Base-by-base conservation (phyloP, 2,888 invertebrate species). In the Eilema griseolum region DNA sequence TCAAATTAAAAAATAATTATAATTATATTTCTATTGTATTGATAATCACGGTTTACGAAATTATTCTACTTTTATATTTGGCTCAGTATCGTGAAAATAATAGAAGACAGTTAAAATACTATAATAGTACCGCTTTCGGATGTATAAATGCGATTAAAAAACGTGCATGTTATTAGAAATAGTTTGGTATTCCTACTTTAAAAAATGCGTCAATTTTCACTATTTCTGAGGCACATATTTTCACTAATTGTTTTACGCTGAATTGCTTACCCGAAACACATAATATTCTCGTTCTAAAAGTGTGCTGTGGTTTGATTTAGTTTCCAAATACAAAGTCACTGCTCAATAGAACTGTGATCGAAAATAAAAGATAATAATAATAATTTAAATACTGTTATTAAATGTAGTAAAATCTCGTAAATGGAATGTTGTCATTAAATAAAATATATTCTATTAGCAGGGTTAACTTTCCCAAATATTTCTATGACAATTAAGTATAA, bases 261-360 rank as follows among this genome's bases (percentile, higher is more conserved):
- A 46, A 46, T 46, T 5, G 20, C n/a, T n/a, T n/a, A n/a, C 8
- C 52, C 8, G n/a, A 10, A n/a, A 52, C 1, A 52, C 28, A 41
- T 16, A 64, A n/a, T 70, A 52, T 11, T 63, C 2, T 3, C 10
- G 11, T 68, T 73, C 46, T 80, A 81, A 80, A 74, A 80, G 78
- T 81, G 63, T 77, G 68, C 75, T 81, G 63, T 77, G 68, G 70
- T 81, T 81, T 73, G 66, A 77, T 81, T 80, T 76, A 62, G 71
- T 64, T 74, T 71, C 56, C 61, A 66, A 64, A 41, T 41, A 41
- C 41, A 41, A 41, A 41, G 74, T 69, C 46, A 46, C 46, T 20
- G 46, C 20, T n/a, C n/a, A 52, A 52, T n/a, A 52, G 10, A 20
- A 52, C n/a, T n/a, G 52, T 52, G n/a, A 52, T 52, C n/a, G 52